Conservation (phyloP, 2,113 vertebrate species). For the Tragelaphus buxtoni region DNA sequence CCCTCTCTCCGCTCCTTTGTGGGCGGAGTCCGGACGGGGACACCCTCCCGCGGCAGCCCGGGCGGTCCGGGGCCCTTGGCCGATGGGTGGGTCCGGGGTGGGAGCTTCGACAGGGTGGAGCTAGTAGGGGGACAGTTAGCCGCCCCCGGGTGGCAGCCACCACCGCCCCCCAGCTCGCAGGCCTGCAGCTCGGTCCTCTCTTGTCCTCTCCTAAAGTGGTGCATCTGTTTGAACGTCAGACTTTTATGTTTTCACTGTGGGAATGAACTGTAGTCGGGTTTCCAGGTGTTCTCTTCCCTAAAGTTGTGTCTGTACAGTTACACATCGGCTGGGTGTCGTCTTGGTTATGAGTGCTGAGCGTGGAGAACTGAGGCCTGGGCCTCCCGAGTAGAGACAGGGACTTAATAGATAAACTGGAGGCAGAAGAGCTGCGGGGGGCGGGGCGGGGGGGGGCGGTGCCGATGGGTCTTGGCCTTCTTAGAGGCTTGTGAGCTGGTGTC, state of each 20-base stretch:
- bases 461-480: background rate
- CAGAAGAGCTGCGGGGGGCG: background rate
- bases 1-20: background rate
- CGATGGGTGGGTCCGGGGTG: rapidly evolving
- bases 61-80: background rate
- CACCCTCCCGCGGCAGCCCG: background rate
- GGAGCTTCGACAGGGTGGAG: background rate
- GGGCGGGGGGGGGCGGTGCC: too few species aligned
- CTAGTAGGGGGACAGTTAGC: background rate
- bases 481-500: background rate
- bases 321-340: too few species aligned
- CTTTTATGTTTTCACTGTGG: background rate
- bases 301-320: background rate
- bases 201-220: background rate
- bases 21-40: background rate
- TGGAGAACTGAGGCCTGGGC: background rate
- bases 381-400: background rate
- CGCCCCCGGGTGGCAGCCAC: background rate
- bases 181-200: background rate
- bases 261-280: background rate
- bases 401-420: background rate
- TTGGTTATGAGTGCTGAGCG: background rate
- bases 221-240: rapidly evolving
- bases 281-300: background rate
- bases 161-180: background rate